Evolutionary conservation across 2,797 vertebrate species (phyloP), one percentile per base, ranked within the genome.

Genomic region (Anniella stebbinsi): DNA sequence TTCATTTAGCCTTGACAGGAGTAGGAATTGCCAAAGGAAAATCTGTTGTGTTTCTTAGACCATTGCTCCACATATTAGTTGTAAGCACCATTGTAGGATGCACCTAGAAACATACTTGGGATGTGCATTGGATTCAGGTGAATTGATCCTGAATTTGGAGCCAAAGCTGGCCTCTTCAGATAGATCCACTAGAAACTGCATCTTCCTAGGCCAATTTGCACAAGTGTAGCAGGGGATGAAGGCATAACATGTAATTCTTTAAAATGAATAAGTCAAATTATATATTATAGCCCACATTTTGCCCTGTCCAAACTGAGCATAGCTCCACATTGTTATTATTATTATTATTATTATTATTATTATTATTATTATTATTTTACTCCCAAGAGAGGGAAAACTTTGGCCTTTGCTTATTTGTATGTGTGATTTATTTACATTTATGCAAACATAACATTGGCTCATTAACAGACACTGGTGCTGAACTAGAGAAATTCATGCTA

Each of bases 1-100:
- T 95, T 96, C 96, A 94, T 95, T 95, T 90, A 94, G 93, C 94
- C 86, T 95, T 94, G 93, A 80, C 94, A 96, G 95, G 95, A 95
- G 94, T 93, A 95, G 95, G 95, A 95, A 95, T 94, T 95, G 94
- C 95, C 90, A 95, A 94, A 94, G 94, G 94, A 95, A 96, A 95
- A 94, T 94, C 94, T 96, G 93, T 90, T 93, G 84, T 95, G 94
- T 93, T 94, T 95, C 95, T 93, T 93, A 94, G 88, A 76, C 89
- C 93, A 54, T 92, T 92, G 93, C 92, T 95, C 80, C 91, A 93
- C 89, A 84, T 89, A 51, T 86, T 54, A 72, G 54, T 80, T 36
- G 54, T 86, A 78, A 80, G 63, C 41, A 67, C 67, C 60, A 13
- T 38, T 84, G 4, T 54, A 70, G 38, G 63, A 70, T 36, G 25